Conservation (phyloP, 2,888 invertebrate species). For the Habroteleia sp. region DNA sequence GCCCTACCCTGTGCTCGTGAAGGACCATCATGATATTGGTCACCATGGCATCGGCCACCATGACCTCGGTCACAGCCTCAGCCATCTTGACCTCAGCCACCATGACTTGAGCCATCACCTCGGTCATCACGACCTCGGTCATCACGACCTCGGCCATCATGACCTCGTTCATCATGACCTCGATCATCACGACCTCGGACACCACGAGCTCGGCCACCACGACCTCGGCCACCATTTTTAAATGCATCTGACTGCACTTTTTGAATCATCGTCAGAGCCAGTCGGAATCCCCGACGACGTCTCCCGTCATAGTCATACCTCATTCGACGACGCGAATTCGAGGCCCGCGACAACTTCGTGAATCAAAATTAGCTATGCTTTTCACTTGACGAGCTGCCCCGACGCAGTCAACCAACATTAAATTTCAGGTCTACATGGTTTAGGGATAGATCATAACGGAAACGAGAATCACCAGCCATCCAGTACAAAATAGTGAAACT, state of each 20-base stretch:
- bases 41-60: constrained; percentile 65
- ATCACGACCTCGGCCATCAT: constrained; percentile 63
- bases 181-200: constrained; percentile 66
- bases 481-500: constrained; percentile 33
- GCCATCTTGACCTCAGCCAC: constrained; percentile 62
- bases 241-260: neutral
- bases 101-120: constrained; percentile 22
- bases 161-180: constrained; percentile 58
- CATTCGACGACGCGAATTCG: constrained; percentile 36
- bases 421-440: constrained; percentile 24
- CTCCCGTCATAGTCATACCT: constrained; percentile 47
- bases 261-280: constrained; percentile 14
- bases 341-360: constrained; percentile 10
- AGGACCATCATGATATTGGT: constrained; percentile 66
- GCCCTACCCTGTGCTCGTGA: constrained; percentile 71
- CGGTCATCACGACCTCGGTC: constrained; percentile 66
- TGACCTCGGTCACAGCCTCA: constrained; percentile 62
- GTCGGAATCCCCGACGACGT: neutral
- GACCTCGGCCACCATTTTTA: constrained; percentile 57
- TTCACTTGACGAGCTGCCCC: constrained; percentile 35
- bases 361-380: constrained; percentile 11
- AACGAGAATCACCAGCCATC: constrained; percentile 16
- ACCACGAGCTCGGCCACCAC: constrained; percentile 63
- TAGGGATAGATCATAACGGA: constrained; percentile 17
- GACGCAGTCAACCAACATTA: constrained; percentile 3